Evolutionary conservation across 1,140 invertebrate genomes (phyloP).

Genomic region (Atta cephalotes): DNA sequence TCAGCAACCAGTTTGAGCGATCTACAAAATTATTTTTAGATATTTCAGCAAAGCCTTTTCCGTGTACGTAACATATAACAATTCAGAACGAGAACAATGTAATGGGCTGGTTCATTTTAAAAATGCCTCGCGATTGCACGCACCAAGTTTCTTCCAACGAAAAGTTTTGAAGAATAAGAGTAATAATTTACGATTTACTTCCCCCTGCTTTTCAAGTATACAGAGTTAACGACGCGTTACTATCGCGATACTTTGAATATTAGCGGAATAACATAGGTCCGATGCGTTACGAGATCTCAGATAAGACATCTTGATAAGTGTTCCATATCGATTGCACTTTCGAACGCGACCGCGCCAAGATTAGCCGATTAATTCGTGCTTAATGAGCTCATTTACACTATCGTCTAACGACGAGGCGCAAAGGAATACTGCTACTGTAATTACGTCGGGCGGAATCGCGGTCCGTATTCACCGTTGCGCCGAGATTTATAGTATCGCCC

Average conservation of each 20-base stretch:
- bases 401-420: slow-evolving; percentile 19
- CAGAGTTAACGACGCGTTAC: slow-evolving; percentile 5
- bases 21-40: no score
- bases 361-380: slow-evolving; percentile 46
- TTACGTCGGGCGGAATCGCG: slow-evolving; percentile 26
- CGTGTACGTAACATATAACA: background rate
- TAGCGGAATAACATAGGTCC: background rate
- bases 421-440: slow-evolving; percentile 45
- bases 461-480: slow-evolving; percentile 39
- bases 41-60: no score
- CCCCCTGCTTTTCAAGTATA: background rate
- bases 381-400: slow-evolving; percentile 48
- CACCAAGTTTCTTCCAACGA: background rate
- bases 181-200: slow-evolving; percentile 1
- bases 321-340: slow-evolving; percentile 13
- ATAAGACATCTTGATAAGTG: slow-evolving; percentile 8
- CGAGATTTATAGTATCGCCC: slow-evolving; percentile 51
- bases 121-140: background rate
- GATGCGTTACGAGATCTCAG: slow-evolving; percentile 10
- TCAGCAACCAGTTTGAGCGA: no score
- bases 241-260: slow-evolving; percentile 4
- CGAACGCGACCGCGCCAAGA: background rate
- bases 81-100: background rate
- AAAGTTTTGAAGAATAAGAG: background rate
- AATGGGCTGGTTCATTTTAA: background rate